Evolutionary conservation across 2,797 vertebrate genomes (phyloP), one percentile per base, ranked within the genome.

Genomic region (Cichlasoma orientale): DNA sequence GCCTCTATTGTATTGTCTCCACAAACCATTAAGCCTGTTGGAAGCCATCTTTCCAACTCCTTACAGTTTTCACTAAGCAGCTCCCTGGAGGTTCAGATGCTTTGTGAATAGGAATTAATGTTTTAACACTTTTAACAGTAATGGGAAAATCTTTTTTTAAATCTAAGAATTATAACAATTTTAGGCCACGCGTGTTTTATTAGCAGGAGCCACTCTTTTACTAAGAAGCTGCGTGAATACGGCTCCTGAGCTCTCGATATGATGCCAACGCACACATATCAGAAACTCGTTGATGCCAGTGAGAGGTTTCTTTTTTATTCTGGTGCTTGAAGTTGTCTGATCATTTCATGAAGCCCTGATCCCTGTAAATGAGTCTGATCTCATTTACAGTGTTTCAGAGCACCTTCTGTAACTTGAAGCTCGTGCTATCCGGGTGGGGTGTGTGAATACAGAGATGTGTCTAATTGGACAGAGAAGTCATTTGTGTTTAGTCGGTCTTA

Each of bases 401-500:
- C 56, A 27, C 10, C 57, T 72, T n/a, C 53, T 68, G 58, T 79
- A 57, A 75, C 79, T 73, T 44, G 36, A 79, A 53, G 59, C 47
- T 56, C 21, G 75, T 36, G 11, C 71, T 56, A 63, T 77, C 53
- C 0, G 7, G 38, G 58, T 52, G 31, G 1, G 13, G 44, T 1
- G 16, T 21, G 4, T 77, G 41, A 56, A 38, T 7, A 19, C 5
- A 44, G 69, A 23, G 31, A 53, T 27, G 23, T 29, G 55, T 50
- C 41, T 29, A 27, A 47, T 41, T 47, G 61, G 44, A 66, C 61
- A 66, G 27, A 63, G 41, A 1, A 19, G 41, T 47, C 0, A 27
- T 76, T 83, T 86, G 61, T 81, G 53, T 55, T 76, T 61, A 57
- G 36, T 84, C 33, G 0, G 2, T 75, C 69, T 84, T 21, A 79